A percentile compares a stretch with the other conserved stretches of the same genome.
phyloP scores from a whole-genome alignment of 2,113 vertebrate species.

The Ranitomeya variabilis region DNA sequence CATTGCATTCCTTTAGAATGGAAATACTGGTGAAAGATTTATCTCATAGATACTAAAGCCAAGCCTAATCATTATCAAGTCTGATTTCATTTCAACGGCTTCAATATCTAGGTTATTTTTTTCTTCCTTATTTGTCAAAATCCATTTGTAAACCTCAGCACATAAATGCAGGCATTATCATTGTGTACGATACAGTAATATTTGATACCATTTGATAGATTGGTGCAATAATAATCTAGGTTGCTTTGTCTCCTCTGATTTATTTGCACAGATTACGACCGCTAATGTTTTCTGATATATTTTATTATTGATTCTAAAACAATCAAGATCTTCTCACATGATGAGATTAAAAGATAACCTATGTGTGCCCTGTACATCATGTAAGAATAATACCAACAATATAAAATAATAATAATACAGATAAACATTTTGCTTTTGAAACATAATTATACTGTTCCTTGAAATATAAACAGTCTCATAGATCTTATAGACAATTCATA shows the following conservation, averaged over 20 bases:
- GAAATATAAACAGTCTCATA: too few species aligned
- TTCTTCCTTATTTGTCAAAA: neutral
- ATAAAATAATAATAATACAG: too few species aligned
- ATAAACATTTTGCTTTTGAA: too few species aligned
- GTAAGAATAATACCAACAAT: neutral
- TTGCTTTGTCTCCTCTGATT: slow-evolving; percentile 15
- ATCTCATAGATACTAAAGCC: neutral
- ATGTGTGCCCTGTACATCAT: neutral
- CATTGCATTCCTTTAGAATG: too few species aligned
- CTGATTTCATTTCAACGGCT: neutral
- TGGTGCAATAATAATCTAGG: neutral
- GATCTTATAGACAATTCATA: too few species aligned
- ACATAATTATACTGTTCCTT: too few species aligned
- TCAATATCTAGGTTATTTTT: neutral
- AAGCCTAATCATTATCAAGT: neutral
- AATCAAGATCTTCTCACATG: neutral
- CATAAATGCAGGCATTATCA: neutral
- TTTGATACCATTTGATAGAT: neutral
- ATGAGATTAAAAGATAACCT: neutral
- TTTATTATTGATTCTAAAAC: neutral
- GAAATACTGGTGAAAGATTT: neutral
- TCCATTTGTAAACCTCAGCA: neutral
- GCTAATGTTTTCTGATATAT: slow-evolving; percentile 2
- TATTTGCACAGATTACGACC: neutral
- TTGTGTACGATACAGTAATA: neutral